Evolutionary conservation across 2,113 vertebrate genomes (phyloP).

Genomic region (Petrocephalus zakoni): DNA sequence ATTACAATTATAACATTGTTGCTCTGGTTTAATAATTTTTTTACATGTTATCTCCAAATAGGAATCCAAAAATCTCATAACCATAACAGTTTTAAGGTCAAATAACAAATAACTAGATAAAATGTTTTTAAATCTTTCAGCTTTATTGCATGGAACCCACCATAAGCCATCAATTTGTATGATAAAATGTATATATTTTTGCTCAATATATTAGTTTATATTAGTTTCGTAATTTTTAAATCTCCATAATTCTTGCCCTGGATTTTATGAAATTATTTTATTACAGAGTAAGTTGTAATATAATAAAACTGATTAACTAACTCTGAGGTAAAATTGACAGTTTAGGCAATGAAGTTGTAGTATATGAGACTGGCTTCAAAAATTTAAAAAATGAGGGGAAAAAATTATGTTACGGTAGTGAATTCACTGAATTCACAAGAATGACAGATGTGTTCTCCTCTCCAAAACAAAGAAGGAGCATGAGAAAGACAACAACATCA

Average conservation of each 20-base stretch:
- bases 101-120: neutral
- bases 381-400: neutral
- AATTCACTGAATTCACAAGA: neutral
- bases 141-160: neutral
- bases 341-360: neutral
- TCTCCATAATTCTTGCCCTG: neutral
- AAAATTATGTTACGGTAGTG: neutral
- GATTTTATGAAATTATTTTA: neutral
- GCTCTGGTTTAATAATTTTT: neutral
- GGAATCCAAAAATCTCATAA: neutral
- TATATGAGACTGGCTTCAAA: no score
- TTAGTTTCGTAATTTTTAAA: neutral
- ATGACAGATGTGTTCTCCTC: neutral
- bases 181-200: no score
- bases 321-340: neutral
- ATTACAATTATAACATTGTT: neutral
- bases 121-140: neutral
- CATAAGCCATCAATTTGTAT: neutral
- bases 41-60: neutral
- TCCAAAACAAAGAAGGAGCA: neutral
- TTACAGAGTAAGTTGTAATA: neutral
- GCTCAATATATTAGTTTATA: neutral
- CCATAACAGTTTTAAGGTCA: neutral
- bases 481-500: neutral
- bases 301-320: neutral